Base-by-base conservation (phyloP, 1,140 invertebrate species). In the Heliconius hewitsoni region DNA sequence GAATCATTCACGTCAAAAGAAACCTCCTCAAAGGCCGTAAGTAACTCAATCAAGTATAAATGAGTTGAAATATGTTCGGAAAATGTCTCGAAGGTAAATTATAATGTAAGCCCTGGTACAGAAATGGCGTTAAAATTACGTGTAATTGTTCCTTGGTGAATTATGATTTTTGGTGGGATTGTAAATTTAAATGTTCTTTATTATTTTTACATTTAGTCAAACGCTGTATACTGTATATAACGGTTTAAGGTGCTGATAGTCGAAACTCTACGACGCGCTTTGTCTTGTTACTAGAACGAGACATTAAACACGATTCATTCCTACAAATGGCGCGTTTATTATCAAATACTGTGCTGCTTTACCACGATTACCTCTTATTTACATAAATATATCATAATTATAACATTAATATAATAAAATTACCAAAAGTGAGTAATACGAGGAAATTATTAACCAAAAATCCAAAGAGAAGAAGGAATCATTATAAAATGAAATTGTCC, bases 51-150 rank as follows among this genome's bases (percentile, higher is more conserved):
- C 79, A 82, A 71, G 77, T 46, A 75, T 80, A 79, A 84, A 83
- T 83, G 80, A 83, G 71, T 78, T 73, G 79, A 80, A 85, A 87
- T 85, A 84, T 85, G 80, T 78, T 78, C 79, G 37, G 78, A 80
- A 82, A 82, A 84, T 83, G 76, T 78, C 80, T 81, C 70, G 52
- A 66, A 84, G 83, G 83, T 85, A 86, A 89, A 85, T 91, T 91
- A 89, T 88, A 85, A 78, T 79, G 82, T 87, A 89, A 87, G 85
- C 91, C 89, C 88, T 91, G 89, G 89, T 88, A 86, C 78, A 9
- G n/a, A 19, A n/a, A 8, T 55, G 52, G 18, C 52, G 18, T n/a
- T 57, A 57, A 57, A 57, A 57, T 19, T 18, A 57, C n/a, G n/a
- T 23, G 55, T 57, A 1, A 8, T 23, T 6, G 19, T 57, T n/a